These are phyloP conservation scores for Penaeus chinensis DNA, from an alignment of 1,140 invertebrate genomes.

Conservation along the genomic window DNA sequence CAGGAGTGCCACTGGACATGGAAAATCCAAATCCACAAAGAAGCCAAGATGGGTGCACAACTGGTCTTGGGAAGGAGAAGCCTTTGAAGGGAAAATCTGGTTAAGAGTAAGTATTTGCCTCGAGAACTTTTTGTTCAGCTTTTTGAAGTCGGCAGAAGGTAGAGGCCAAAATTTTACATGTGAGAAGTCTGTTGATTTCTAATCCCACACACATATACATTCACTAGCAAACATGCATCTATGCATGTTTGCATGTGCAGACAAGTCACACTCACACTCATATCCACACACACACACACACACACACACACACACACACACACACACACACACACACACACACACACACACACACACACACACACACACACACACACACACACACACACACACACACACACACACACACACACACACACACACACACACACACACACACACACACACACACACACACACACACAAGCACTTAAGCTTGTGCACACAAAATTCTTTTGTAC, in stretches of 20 bases:
- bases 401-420: conserved; percentile 17
- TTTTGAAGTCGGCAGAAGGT: not conserved
- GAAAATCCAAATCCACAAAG: conserved; percentile 55
- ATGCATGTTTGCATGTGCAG: too few species aligned
- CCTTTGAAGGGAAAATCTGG: conserved; percentile 85
- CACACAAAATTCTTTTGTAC: not conserved
- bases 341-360: conserved; percentile 31
- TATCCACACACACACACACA: conserved; percentile 7
- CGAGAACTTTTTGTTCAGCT: conserved; percentile 8
- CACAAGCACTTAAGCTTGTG: not conserved
- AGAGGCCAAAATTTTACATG: too few species aligned
- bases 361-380: conserved; percentile 17
- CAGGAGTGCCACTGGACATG: conserved; percentile 38
- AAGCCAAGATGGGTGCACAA: conserved; percentile 87
- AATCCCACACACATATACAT: too few species aligned
- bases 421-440: conserved; percentile 10
- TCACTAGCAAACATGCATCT: too few species aligned
- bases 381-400: conserved; percentile 3
- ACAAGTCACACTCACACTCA: not conserved
- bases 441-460: conserved; percentile 18
- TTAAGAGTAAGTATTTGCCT: conserved; percentile 79
- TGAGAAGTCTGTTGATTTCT: too few species aligned
- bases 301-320: conserved; percentile 10
- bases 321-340: conserved; percentile 34
- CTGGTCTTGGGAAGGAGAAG: conserved; percentile 89